Percentiles rank a stretch among this genome's conserved stretches.
Conservation (phyloP, 2,113 vertebrate species). For the Theristicus caerulescens region DNA sequence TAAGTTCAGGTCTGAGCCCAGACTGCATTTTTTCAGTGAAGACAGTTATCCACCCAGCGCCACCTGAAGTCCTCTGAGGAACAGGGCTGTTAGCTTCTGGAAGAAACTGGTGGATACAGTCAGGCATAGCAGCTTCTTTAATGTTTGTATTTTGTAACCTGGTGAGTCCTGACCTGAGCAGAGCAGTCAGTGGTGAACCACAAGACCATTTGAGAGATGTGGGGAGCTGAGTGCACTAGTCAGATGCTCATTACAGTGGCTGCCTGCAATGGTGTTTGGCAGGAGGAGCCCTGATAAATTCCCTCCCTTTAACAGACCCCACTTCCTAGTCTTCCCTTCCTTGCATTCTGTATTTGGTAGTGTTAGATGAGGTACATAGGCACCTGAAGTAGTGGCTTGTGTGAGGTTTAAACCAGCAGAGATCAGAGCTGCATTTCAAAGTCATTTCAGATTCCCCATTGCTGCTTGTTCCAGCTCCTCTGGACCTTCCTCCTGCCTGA, state of each 20-base stretch:
- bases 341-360: background rate
- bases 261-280: background rate
- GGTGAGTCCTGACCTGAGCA: background rate
- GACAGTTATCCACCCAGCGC: background rate
- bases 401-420: background rate
- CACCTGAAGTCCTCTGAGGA: background rate
- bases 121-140: background rate
- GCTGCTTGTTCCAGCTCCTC: slow-evolving; percentile 7
- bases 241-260: background rate
- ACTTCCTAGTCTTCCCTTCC: background rate
- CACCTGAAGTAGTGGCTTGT: background rate
- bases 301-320: background rate
- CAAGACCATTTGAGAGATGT: background rate
- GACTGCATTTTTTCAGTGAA: background rate
- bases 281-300: background rate
- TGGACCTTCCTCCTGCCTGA: slow-evolving; percentile 20
- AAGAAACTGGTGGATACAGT: background rate
- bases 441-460: background rate
- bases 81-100: background rate
- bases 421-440: slow-evolving; percentile 30
- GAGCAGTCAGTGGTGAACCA: background rate
- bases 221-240: background rate
- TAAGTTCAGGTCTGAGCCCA: background rate
- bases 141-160: background rate
- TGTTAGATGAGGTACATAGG: background rate